These are phyloP conservation scores for Epinotia brunnichana DNA, from an alignment of 2,888 invertebrate species.

Conservation along the genomic window DNA sequence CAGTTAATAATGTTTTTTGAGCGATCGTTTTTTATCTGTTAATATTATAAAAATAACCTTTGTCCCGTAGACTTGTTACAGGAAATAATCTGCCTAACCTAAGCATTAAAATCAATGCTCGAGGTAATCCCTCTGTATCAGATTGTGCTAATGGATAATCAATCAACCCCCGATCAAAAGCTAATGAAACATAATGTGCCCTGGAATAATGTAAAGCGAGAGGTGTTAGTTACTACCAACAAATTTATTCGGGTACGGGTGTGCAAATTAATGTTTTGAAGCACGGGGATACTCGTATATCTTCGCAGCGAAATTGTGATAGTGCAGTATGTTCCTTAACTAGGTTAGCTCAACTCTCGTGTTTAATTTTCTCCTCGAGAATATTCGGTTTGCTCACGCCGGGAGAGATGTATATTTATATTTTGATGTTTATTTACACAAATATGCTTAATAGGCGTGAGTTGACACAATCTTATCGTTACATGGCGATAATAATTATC, in stretches of 20 bases:
- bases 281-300: conserved; percentile 14
- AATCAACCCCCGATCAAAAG: conserved; percentile 31
- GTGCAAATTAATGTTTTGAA: conserved; percentile 31
- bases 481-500: neutral
- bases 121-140: conserved; percentile 17
- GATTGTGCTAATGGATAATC: conserved; percentile 32
- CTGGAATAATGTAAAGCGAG: conserved; percentile 24
- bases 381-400: neutral
- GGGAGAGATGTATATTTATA: neutral
- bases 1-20: neutral
- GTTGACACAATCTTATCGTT: neutral
- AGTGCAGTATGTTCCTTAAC: conserved; percentile 23
- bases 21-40: neutral
- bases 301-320: conserved; percentile 19
- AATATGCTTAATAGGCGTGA: too few relatives aligned
- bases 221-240: conserved; percentile 25
- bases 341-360: conserved; percentile 1
- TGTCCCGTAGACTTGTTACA: conserved; percentile 2
- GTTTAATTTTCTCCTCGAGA: conserved; percentile 6
- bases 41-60: neutral
- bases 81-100: conserved; percentile 2
- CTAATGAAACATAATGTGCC: conserved; percentile 34
- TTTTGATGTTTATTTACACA: neutral
- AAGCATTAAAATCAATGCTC: conserved; percentile 18
- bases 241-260: conserved; percentile 14